Conservation (phyloP, 2,888 invertebrate species). For the Cataglyphis livida region DNA sequence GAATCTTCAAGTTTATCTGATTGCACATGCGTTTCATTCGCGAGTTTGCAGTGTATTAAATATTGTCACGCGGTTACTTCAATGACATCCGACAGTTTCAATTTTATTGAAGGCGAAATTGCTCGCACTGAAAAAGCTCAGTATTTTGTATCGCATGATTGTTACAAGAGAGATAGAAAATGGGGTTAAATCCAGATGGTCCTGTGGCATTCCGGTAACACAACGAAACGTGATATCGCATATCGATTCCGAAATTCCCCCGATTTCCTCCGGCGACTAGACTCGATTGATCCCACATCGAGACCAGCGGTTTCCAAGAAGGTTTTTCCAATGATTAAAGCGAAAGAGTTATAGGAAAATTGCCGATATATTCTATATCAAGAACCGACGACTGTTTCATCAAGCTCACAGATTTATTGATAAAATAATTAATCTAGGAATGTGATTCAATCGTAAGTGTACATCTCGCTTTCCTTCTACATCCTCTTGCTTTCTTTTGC, state of each 20-base stretch:
- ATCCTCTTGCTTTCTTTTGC: neutral
- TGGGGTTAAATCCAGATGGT: conserved; percentile 65
- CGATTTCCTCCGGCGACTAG: conserved; percentile 20
- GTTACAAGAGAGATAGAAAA: neutral
- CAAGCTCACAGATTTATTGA: neutral
- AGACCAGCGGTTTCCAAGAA: conserved; percentile 32
- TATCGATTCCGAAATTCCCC: conserved; percentile 58
- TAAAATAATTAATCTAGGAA: neutral
- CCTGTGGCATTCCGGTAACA: conserved; percentile 38
- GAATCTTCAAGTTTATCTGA: neutral
- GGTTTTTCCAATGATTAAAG: conserved; percentile 28
- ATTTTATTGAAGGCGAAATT: conserved; percentile 40
- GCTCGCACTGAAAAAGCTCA: conserved; percentile 31
- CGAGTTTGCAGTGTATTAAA: conserved; percentile 22
- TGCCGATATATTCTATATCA: neutral
- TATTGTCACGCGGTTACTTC: conserved; percentile 29
- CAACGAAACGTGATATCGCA: conserved; percentile 58
- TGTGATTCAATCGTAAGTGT: neutral
- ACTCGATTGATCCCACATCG: conserved; percentile 45
- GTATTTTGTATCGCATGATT: conserved; percentile 32
- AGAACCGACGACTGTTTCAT: neutral
- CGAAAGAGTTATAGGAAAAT: neutral
- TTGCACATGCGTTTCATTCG: neutral
- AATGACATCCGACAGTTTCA: conserved; percentile 26
- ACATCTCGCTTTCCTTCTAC: neutral